Percentiles rank a stretch among this genome's conserved stretches.
phyloP scores from a whole-genome alignment of 2,888 invertebrate species.

The Epinotia demarniana region DNA sequence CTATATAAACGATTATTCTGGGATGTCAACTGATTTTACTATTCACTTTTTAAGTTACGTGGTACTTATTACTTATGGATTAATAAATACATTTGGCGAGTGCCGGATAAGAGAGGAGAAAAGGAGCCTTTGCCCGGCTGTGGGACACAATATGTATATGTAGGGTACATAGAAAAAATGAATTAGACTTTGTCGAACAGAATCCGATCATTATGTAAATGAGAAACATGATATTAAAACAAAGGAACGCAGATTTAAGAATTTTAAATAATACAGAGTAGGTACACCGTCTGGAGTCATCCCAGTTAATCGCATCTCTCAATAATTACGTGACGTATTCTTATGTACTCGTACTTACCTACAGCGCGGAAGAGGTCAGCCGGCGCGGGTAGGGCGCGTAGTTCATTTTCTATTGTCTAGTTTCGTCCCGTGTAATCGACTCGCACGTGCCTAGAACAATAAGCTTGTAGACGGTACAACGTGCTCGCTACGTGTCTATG shows the following conservation, averaged over 20 bases:
- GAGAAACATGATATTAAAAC: too few species aligned
- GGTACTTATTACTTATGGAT: too few species aligned
- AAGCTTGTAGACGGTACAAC: slow-evolving; percentile 1
- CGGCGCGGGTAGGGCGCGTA: neutral
- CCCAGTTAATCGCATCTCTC: neutral
- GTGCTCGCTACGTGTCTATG: slow-evolving; percentile 14
- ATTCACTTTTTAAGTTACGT: neutral
- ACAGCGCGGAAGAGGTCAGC: neutral
- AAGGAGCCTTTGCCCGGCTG: too few species aligned
- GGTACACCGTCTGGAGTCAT: neutral
- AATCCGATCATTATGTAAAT: too few species aligned
- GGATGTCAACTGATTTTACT: neutral
- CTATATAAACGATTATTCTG: neutral
- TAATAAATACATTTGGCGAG: too few species aligned
- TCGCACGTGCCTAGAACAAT: slow-evolving; percentile 18
- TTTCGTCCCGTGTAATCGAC: slow-evolving; percentile 21
- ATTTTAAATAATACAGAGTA: neutral
- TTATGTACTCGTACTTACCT: neutral
- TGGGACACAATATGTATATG: too few species aligned
- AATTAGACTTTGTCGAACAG: too few species aligned
- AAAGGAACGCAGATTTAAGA: neutral
- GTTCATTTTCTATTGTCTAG: slow-evolving; percentile 15
- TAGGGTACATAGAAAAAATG: too few species aligned
- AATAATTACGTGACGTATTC: neutral
- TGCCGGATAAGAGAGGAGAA: too few species aligned